Evolutionary conservation across 2,888 invertebrate genomes (phyloP).

Genomic region (Camptogramma bilineatum): DNA sequence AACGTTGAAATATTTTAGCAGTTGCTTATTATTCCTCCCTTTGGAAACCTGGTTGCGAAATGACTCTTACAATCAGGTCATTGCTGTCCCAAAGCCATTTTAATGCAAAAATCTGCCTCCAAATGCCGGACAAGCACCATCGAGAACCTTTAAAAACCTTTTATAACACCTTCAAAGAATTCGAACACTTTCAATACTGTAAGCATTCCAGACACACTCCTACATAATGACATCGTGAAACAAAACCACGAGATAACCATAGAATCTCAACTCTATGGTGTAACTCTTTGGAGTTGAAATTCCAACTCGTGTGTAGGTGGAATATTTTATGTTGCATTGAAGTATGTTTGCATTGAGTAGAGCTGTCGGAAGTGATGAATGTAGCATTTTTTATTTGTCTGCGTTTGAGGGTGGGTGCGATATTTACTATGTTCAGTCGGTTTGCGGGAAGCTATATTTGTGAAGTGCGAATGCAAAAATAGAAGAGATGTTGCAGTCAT

Average conservation of each 20-base stretch:
- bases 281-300: not conserved
- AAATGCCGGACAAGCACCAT: conserved; percentile 39
- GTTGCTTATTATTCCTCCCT: too few species aligned
- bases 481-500: not conserved
- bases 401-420: conserved; percentile 51
- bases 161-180: conserved; percentile 50
- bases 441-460: conserved; percentile 8
- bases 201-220: conserved; percentile 54
- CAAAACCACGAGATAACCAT: conserved; percentile 14
- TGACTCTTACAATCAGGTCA: conserved; percentile 34
- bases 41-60: too few species aligned
- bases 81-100: conserved; percentile 30
- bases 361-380: conserved; percentile 54
- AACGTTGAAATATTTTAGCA: too few species aligned
- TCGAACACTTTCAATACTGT: conserved; percentile 42
- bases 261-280: conserved; percentile 26
- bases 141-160: conserved; percentile 40
- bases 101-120: conserved; percentile 37
- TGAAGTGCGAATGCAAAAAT: conserved; percentile 2
- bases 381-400: conserved; percentile 50
- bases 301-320: conserved; percentile 8
- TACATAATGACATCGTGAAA: conserved; percentile 46
- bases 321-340: conserved; percentile 6
- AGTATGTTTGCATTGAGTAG: conserved; percentile 47
- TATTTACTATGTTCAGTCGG: conserved; percentile 51